These are phyloP conservation scores for Oscheius sp. DNA, from an alignment of 2,888 invertebrate species.

Conservation along the genomic window DNA sequence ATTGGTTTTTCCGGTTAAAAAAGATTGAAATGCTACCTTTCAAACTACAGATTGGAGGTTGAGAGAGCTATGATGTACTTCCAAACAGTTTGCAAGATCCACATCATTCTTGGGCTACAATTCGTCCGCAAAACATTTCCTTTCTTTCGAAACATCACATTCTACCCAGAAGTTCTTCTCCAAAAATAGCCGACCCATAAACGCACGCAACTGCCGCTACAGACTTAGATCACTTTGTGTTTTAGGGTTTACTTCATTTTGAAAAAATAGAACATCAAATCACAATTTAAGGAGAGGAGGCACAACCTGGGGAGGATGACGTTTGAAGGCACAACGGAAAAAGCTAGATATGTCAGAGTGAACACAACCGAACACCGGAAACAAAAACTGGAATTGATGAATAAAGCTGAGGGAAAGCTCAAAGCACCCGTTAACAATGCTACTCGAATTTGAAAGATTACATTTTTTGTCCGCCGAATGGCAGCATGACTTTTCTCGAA, in stretches of 20 bases:
- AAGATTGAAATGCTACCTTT: no score
- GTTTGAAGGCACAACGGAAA: constrained; percentile 15
- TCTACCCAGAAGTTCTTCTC: constrained; percentile 6
- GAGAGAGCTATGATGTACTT: no score
- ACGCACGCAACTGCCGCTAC: constrained; percentile 19
- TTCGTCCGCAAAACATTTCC: constrained; percentile 3
- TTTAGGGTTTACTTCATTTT: constrained; percentile 9
- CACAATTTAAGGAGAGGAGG: constrained; percentile 7
- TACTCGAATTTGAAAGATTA: not conserved
- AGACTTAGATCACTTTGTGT: not conserved
- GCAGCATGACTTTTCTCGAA: constrained; percentile 61
- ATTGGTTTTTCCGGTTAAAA: no score
- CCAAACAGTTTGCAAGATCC: not conserved
- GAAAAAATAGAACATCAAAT: not conserved
- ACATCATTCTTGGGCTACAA: not conserved
- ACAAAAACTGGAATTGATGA: constrained; percentile 1
- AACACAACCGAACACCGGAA: constrained; percentile 25
- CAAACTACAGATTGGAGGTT: no score
- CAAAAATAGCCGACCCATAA: constrained; percentile 21
- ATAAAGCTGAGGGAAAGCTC: constrained; percentile 24
- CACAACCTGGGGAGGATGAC: constrained; percentile 12
- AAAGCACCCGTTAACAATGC: not conserved
- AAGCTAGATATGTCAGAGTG: constrained; percentile 4
- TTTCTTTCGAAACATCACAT: not conserved
- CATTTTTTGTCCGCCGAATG: constrained; percentile 42